Conservation (phyloP, 2,113 vertebrate genomes). For the Psammodynastes pulverulentus region DNA sequence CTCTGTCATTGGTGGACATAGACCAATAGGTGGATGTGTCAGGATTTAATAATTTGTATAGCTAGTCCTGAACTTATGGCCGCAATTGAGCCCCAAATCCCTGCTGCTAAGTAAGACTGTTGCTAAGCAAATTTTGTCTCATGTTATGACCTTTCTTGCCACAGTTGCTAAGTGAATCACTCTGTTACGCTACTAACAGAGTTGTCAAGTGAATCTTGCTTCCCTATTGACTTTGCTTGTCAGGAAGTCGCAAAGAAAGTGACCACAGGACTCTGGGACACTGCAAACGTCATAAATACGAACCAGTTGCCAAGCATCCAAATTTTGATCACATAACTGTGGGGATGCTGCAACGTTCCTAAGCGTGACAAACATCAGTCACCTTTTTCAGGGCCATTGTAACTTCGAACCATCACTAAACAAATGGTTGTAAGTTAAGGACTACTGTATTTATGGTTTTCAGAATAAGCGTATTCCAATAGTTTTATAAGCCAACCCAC, state of each 20-base stretch:
- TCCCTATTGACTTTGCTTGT: background rate
- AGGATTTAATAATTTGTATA: background rate
- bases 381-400: background rate
- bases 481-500: background rate
- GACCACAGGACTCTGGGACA: background rate
- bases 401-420: background rate
- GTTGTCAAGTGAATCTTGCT: background rate
- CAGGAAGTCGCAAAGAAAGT: background rate
- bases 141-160: background rate
- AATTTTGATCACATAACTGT: background rate
- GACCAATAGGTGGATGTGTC: background rate
- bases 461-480: background rate
- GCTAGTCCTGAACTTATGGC: background rate
- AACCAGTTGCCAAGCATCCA: background rate
- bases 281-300: background rate
- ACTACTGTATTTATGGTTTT: background rate
- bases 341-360: background rate
- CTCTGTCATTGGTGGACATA: background rate
- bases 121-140: background rate
- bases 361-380: background rate
- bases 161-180: background rate
- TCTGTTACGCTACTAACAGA: background rate
- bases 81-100: background rate
- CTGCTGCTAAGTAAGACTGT: background rate
- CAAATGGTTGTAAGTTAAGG: background rate